phyloP scores from a whole-genome alignment of 2,888 invertebrate genomes.

The Diaperis boleti region DNA sequence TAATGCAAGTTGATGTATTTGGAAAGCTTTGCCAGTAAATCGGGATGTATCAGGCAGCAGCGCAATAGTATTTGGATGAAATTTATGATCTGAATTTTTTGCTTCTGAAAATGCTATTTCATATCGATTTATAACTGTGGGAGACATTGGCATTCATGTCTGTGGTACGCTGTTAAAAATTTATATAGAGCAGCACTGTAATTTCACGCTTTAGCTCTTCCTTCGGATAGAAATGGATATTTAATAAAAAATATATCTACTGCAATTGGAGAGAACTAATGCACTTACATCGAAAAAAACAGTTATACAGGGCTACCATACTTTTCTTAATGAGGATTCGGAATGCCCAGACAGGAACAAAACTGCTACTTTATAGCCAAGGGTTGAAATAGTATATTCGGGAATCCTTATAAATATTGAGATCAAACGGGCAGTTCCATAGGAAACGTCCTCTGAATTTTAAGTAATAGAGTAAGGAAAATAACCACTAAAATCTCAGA shows the following conservation, averaged over 20 bases:
- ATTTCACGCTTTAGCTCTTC: slow-evolving; percentile 10
- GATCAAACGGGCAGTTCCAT: slow-evolving; percentile 34
- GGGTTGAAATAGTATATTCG: slow-evolving; percentile 24
- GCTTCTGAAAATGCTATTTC: neutral
- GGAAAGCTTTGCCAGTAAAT: slow-evolving; percentile 13
- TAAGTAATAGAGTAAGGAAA: slow-evolving; percentile 26
- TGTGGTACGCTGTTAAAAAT: slow-evolving; percentile 10
- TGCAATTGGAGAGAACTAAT: neutral
- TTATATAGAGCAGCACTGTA: neutral
- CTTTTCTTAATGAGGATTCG: neutral
- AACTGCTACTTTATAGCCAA: slow-evolving; percentile 17
- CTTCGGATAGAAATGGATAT: no score
- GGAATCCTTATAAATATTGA: slow-evolving; percentile 32
- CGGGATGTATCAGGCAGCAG: neutral
- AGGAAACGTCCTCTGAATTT: slow-evolving; percentile 25
- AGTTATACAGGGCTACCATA: no score
- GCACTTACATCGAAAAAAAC: no score
- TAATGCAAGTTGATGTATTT: slow-evolving; percentile 28
- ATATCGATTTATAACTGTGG: neutral
- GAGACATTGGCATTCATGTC: neutral
- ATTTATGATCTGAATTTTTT: neutral
- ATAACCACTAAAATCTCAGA: slow-evolving; percentile 3
- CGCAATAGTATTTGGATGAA: neutral
- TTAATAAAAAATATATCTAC: no score
- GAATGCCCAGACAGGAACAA: slow-evolving; percentile 9